phyloP scores from a whole-genome alignment of 2,888 invertebrate species.

The Netelia melanura region DNA sequence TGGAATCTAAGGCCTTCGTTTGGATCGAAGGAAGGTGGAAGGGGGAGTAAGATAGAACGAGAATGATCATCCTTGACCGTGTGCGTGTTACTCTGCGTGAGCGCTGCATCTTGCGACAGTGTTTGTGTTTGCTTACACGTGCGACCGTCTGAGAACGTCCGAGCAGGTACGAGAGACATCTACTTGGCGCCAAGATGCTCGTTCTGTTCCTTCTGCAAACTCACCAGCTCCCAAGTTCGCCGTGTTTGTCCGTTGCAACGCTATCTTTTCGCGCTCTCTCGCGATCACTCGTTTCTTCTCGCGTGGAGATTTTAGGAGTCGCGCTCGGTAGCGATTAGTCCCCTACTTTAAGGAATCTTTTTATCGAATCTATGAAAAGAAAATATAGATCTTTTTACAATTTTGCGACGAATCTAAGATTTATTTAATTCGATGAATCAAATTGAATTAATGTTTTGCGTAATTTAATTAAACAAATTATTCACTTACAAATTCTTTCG shows the following conservation, averaged over 20 bases:
- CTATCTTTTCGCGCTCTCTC: conserved; percentile 29
- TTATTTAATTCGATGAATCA: not conserved
- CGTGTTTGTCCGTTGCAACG: conserved; percentile 12
- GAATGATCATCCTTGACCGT: conserved; percentile 30
- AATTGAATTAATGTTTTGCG: not conserved
- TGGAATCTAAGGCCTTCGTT: conserved; percentile 80
- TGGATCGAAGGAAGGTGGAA: conserved; percentile 37
- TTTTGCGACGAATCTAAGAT: too few relatives aligned
- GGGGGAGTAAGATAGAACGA: conserved; percentile 43
- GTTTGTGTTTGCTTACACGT: conserved; percentile 31
- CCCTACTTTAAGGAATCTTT: not conserved
- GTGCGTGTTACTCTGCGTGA: conserved; percentile 35
- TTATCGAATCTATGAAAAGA: too few relatives aligned
- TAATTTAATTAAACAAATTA: too few relatives aligned
- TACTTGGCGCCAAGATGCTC: conserved; percentile 81
- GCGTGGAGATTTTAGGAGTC: not conserved
- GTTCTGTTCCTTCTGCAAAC: conserved; percentile 71
- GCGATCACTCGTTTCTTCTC: conserved; percentile 5
- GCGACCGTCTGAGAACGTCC: conserved; percentile 58
- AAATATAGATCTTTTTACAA: too few relatives aligned
- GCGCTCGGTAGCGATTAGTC: not conserved
- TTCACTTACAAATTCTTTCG: too few relatives aligned
- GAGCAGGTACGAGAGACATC: conserved; percentile 77
- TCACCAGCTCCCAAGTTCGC: conserved; percentile 37
- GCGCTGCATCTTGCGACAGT: not conserved